Evolutionary conservation across 2,113 vertebrate genomes (phyloP).

Genomic region (Leiothrix lutea): DNA sequence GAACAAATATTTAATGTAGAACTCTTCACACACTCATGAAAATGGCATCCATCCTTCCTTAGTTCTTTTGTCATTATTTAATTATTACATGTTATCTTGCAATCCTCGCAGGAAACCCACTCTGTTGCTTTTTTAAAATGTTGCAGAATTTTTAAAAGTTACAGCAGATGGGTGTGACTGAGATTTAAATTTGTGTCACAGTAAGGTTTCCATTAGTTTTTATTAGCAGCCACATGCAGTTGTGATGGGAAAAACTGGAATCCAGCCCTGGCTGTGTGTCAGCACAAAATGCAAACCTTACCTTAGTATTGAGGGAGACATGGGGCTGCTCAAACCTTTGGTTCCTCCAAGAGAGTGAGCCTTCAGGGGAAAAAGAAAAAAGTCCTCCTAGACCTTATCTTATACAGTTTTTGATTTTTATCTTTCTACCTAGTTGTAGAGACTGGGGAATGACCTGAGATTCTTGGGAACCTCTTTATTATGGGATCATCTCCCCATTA

Average conservation of each 20-base stretch:
- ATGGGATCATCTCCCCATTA: accelerated
- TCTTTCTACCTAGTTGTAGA: neutral
- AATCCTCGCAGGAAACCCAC: neutral
- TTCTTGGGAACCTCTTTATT: accelerated
- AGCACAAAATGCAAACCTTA: neutral
- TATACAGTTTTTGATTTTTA: neutral
- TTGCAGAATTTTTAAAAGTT: neutral
- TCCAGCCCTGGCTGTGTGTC: neutral
- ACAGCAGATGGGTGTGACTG: neutral
- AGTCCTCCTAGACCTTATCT: neutral
- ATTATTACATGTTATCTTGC: neutral
- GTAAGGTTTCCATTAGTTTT: neutral
- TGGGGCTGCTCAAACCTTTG: neutral
- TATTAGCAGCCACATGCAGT: neutral
- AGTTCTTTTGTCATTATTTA: neutral
- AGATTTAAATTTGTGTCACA: neutral
- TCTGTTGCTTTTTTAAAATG: neutral
- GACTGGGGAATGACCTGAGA: neutral
- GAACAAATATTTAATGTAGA: neutral
- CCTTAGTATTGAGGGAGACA: neutral
- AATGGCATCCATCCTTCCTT: neutral
- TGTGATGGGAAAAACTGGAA: neutral
- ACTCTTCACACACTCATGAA: neutral
- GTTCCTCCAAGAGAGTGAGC: neutral
- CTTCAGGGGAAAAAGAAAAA: accelerated